These are phyloP conservation scores for Gisinianus flammeolus DNA, from an alignment of 2,888 invertebrate species.

Conservation along the genomic window DNA sequence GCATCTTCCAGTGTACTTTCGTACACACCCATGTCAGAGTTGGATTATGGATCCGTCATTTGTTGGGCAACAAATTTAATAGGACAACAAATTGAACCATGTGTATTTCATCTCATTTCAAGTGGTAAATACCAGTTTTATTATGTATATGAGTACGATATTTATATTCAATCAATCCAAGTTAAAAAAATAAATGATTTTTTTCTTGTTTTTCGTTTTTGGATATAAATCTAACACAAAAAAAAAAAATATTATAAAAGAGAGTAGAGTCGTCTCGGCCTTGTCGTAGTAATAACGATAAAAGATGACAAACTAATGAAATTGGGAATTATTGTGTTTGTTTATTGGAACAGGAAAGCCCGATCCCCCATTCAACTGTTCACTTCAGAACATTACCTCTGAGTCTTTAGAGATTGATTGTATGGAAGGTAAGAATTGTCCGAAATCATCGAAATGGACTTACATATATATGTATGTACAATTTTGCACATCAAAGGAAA, in stretches of 20 bases:
- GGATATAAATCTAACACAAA: too few relatives aligned
- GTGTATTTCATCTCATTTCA: conserved; percentile 75
- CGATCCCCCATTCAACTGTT: conserved; percentile 78
- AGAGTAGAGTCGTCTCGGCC: too few relatives aligned
- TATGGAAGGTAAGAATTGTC: conserved; percentile 68
- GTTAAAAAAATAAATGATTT: not conserved
- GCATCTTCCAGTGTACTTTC: conserved; percentile 71
- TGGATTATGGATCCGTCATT: conserved; percentile 77
- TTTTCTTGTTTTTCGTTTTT: too few relatives aligned
- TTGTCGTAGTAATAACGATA: too few relatives aligned
- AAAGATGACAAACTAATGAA: too few relatives aligned
- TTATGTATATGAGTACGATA: not conserved
- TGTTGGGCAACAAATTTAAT: conserved; percentile 75
- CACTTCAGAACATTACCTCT: conserved; percentile 77
- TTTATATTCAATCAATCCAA: conserved; percentile 40
- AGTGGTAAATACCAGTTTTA: conserved; percentile 63
- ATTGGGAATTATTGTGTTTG: too few relatives aligned
- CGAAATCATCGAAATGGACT: too few relatives aligned
- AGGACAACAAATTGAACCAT: conserved; percentile 75
- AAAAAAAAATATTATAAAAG: too few relatives aligned
- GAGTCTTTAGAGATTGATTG: conserved; percentile 78
- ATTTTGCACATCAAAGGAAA: too few relatives aligned
- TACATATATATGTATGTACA: too few relatives aligned
- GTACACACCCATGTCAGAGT: conserved; percentile 76
- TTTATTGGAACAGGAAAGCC: conserved; percentile 68